Evolutionary conservation across 1,140 invertebrate species (phyloP).

Genomic region (Habropoda laboriosa): DNA sequence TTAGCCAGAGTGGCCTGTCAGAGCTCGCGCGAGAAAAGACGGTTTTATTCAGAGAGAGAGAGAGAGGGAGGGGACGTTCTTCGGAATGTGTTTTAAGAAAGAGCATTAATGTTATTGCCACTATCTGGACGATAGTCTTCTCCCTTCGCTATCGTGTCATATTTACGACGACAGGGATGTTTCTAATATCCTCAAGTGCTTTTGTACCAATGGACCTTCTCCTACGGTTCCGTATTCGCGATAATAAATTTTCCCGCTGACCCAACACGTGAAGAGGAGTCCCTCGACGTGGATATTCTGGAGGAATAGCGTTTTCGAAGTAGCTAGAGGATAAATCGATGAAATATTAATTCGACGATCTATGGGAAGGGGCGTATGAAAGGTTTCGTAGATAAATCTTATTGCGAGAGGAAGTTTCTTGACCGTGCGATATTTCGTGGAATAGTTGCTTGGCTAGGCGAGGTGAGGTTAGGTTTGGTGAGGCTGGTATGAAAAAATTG

Average conservation of each 20-base stretch:
- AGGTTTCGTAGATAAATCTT: not conserved
- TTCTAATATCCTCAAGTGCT: conserved; percentile 33
- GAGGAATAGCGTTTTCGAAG: not conserved
- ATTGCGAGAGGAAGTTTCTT: not conserved
- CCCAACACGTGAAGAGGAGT: too few species aligned
- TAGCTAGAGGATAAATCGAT: too few species aligned
- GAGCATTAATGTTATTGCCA: conserved; percentile 25
- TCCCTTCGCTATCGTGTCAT: not conserved
- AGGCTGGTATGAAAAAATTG: not conserved
- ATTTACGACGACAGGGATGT: too few species aligned
- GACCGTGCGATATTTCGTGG: not conserved
- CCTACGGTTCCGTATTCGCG: conserved; percentile 12
- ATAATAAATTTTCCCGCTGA: not conserved
- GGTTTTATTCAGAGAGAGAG: too few species aligned
- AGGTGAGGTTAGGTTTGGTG: not conserved
- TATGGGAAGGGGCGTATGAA: too few species aligned
- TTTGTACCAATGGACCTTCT: not conserved
- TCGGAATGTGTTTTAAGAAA: too few species aligned
- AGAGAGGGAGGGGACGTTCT: too few species aligned
- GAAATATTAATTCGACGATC: too few species aligned
- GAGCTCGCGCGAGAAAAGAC: too few species aligned
- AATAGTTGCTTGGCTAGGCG: not conserved
- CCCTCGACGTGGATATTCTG: too few species aligned
- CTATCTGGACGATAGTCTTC: not conserved
- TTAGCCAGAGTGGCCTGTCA: not conserved